Percentiles rank a stretch among this genome's conserved stretches.
Evolutionary conservation across 1,140 invertebrate genomes (phyloP).

Genomic region (Rhizoglyphus robini): DNA sequence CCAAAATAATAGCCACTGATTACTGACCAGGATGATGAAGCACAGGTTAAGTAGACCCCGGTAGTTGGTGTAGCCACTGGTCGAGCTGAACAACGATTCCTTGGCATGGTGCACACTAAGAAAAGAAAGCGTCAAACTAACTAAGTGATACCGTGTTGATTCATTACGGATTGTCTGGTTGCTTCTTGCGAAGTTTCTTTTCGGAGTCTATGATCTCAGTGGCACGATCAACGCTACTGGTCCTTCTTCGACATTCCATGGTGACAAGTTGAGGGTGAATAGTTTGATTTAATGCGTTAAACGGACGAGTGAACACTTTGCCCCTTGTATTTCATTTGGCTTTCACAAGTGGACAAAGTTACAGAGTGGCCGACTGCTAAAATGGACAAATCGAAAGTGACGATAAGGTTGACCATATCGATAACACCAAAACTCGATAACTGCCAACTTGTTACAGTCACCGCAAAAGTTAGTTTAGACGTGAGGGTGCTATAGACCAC

Average conservation of each 20-base stretch:
- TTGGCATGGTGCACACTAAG: slow-evolving; percentile 22
- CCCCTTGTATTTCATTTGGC: no score
- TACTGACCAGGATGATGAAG: slow-evolving; percentile 63
- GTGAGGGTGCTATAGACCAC: no score
- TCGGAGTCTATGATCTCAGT: slow-evolving; percentile 9
- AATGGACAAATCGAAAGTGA: no score
- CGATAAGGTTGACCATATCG: no score
- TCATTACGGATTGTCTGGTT: background rate
- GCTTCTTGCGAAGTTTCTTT: background rate
- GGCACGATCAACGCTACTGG: slow-evolving; percentile 10
- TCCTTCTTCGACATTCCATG: slow-evolving; percentile 11
- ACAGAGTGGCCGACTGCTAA: no score
- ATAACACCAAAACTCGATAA: no score
- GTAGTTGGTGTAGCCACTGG: slow-evolving; percentile 28
- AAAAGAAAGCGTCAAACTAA: background rate
- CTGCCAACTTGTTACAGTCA: no score
- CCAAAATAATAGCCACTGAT: background rate
- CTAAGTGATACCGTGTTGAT: background rate
- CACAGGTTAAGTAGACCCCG: slow-evolving; percentile 52
- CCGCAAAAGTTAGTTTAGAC: no score
- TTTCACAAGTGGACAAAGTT: no score
- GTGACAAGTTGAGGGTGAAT: no score
- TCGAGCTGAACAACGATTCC: slow-evolving; percentile 28
- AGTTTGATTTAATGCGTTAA: no score
- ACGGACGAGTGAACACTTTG: no score